Base-by-base conservation (phyloP, 1,140 invertebrate species). In the Radopholus similis region DNA sequence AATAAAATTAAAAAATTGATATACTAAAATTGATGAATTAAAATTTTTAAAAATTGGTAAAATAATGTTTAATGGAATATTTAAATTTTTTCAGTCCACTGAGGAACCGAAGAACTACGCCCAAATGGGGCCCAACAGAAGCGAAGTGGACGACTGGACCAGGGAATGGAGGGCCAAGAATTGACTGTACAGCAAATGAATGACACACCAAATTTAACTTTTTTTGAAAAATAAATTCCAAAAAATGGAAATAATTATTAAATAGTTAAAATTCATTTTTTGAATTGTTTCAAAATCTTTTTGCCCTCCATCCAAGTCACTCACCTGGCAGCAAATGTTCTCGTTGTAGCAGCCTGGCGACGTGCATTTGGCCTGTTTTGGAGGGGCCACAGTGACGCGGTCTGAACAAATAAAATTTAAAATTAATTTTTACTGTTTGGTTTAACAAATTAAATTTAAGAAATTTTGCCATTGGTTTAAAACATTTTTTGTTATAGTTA, bases 271-370 rank as follows among this genome's bases (percentile, higher is more conserved):
- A 42, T 47, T 5, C n/a, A n/a, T n/a, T n/a, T n/a, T n/a, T n/a
- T n/a, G 26, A 15, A 1, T 18, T 18, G n/a, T 21, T 51, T 23
- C 30, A 15, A 26, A 21, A 47, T 47, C 1, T 47, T 34, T 44
- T 34, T 44, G 18, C 30, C 30, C n/a, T 21, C 21, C 8, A 44
- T 26, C 2, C 18, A n/a, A 18, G 11, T 11, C 42, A 28, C 34
- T 47, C 44, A 65, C 34, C 58, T 68, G 71, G 21, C 58, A 62
- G n/a, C 68, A 75, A 64, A 78, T 60, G 35, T 75, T 78, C 60
- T 75, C 73, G 38, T 75, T 78, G 55, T 47, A 78, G 37, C 73
- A 75, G 9, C 73, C 74, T 13, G 76, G 71, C 2, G 74, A 74
- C 15, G 58, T 40, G 59, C 73, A 74, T 42, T 72, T 68, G 13